Evolutionary conservation across 1,140 invertebrate genomes (phyloP).

Genomic region (Camponotus vicinus): DNA sequence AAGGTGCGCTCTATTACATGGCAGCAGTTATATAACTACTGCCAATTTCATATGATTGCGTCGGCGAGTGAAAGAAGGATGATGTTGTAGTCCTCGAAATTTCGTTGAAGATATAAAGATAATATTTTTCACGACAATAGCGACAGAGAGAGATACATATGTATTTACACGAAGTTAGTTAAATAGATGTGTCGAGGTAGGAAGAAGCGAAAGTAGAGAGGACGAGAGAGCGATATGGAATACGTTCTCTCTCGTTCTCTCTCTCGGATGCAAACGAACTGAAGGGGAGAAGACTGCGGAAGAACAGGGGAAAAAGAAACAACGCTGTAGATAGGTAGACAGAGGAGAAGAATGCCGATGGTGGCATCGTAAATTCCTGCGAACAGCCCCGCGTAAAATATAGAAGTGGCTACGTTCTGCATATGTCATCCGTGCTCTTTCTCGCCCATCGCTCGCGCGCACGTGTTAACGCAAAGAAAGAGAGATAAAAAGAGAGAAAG

Average conservation of each 20-base stretch:
- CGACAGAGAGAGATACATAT: not conserved
- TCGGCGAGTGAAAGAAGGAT: not conserved
- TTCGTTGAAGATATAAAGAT: not conserved
- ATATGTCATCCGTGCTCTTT: constrained; percentile 80
- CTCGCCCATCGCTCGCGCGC: constrained; percentile 70
- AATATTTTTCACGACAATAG: not conserved
- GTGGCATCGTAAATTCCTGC: constrained; percentile 78
- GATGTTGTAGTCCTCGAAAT: not conserved
- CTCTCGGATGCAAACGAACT: not conserved
- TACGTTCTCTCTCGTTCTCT: not conserved
- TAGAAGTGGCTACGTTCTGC: constrained; percentile 79
- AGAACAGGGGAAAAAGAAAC: not conserved
- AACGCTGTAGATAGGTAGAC: constrained; percentile 34
- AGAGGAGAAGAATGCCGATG: constrained; percentile 65
- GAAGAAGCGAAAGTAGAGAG: no score
- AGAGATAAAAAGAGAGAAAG: no score
- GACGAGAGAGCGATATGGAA: not conserved
- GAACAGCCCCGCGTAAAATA: constrained; percentile 80
- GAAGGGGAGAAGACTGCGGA: not conserved
- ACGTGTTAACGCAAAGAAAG: constrained; percentile 60
- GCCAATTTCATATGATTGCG: constrained; percentile 2
- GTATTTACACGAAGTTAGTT: not conserved
- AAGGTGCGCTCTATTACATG: constrained; percentile 5
- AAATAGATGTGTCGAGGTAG: no score
- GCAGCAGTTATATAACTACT: not conserved